These are phyloP conservation scores for Temnothorax rugatulus DNA, from an alignment of 2,888 invertebrate genomes.

Conservation along the genomic window DNA sequence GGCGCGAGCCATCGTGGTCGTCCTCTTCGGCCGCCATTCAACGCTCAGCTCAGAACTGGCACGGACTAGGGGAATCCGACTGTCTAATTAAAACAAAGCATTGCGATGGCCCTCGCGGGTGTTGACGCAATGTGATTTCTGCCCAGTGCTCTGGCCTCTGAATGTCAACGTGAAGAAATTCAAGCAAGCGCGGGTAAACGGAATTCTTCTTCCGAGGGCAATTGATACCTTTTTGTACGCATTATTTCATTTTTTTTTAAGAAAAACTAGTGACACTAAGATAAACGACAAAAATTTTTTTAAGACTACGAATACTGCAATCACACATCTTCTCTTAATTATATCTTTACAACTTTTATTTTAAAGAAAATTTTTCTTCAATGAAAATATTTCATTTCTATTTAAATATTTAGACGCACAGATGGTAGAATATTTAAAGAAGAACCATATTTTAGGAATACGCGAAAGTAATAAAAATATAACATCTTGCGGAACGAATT, in stretches of 20 bases:
- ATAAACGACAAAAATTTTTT: background rate
- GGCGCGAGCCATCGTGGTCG: too few relatives aligned
- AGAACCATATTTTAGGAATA: conserved; percentile 4
- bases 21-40: too few relatives aligned
- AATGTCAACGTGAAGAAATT: too few relatives aligned
- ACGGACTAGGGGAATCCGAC: too few relatives aligned
- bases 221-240: background rate
- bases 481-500: conserved; percentile 26
- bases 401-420: conserved; percentile 21
- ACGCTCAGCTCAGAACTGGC: too few relatives aligned
- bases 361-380: background rate
- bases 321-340: background rate
- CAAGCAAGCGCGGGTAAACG: too few relatives aligned
- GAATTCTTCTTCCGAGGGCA: background rate
- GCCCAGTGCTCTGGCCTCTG: too few relatives aligned
- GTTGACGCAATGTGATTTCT: too few relatives aligned
- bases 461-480: conserved; percentile 18
- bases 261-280: background rate
- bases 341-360: background rate
- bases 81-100: too few relatives aligned
- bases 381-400: background rate
- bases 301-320: background rate
- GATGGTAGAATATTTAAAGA: background rate
- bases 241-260: conserved; percentile 6
- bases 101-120: too few relatives aligned